These are phyloP conservation scores for Erpornis zantholeuca DNA, from an alignment of 2,113 vertebrate genomes.

Conservation along the genomic window DNA sequence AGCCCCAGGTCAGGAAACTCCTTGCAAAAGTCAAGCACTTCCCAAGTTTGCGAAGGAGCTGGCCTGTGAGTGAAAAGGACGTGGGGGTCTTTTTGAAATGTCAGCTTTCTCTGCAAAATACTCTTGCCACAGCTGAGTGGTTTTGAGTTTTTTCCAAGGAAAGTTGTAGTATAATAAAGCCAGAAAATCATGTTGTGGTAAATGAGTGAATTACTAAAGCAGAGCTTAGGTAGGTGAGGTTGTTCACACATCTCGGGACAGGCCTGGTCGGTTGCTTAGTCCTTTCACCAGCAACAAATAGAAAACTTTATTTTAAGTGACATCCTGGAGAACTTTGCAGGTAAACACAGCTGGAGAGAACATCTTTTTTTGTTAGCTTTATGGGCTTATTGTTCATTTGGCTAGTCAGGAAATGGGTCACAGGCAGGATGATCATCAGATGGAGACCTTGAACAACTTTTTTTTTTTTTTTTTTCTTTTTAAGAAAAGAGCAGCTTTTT, in stretches of 20 bases:
- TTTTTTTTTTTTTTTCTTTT: background rate
- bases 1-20: background rate
- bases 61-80: background rate
- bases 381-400: slow-evolving; percentile 51
- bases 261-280: background rate
- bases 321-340: slow-evolving; percentile 45
- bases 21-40: background rate
- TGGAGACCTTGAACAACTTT: slow-evolving; percentile 20
- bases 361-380: slow-evolving; percentile 26
- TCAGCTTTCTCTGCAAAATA: background rate
- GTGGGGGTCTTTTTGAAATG: background rate
- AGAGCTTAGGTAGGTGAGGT: background rate
- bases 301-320: slow-evolving; percentile 32
- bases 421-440: slow-evolving; percentile 32
- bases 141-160: background rate
- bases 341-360: slow-evolving; percentile 60
- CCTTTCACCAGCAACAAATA: slow-evolving; percentile 24
- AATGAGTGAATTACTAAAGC: background rate
- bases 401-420: slow-evolving; percentile 45
- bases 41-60: background rate
- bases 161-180: background rate
- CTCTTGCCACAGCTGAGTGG: background rate
- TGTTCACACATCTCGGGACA: background rate
- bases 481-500: background rate
- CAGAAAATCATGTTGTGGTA: background rate